Evolutionary conservation across 2,888 invertebrate genomes (phyloP), one percentile per base, ranked within the genome.

Genomic region (Cataglyphis livida): DNA sequence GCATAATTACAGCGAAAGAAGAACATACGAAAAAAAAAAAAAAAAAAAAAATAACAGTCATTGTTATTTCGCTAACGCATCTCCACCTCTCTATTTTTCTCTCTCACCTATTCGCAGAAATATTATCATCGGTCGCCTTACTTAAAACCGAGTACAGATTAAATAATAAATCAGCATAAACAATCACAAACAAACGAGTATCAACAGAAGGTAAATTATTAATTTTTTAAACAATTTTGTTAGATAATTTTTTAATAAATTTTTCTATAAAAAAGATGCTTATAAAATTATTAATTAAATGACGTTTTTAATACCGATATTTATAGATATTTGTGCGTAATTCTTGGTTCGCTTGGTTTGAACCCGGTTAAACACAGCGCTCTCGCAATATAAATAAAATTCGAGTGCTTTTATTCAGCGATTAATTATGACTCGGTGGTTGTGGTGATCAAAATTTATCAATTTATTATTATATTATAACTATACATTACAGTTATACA

Each of bases 1-100:
- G 83, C 82, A 73, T 88, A 88, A 88, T 89, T 88, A 71, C 44
- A 21, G 48, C 66, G 41, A 38, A 35, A 48, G 51, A 74, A 84
- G 84, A 88, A 66, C 66, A 75, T 66, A 82, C 61, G 76, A 83
- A 76, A 85, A 79, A 78, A 71, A 71, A 79, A 78, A 71, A 71
- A 76, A 85, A 79, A 78, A 76, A 85, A 79, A 70, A 78, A 78
- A 59, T 61, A 71, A 21, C 71, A 44, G 25, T 59, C 25, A 12
- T 32, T 38, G 35, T 41, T 48, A 51, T 25, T 41, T 62, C n/a
- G 32, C 81, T 54, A 48, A n/a, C 57, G 12, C 57, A 41, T 75
- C 66, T 48, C 18, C 7, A n/a, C n/a, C 7, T 51, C 51, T 51
- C n/a, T 51, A n/a, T n/a, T 51, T 51, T 51, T 51, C 51, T 38